phyloP scores from a whole-genome alignment of 2,797 vertebrate species.

The Leucoraja ocellata region DNA sequence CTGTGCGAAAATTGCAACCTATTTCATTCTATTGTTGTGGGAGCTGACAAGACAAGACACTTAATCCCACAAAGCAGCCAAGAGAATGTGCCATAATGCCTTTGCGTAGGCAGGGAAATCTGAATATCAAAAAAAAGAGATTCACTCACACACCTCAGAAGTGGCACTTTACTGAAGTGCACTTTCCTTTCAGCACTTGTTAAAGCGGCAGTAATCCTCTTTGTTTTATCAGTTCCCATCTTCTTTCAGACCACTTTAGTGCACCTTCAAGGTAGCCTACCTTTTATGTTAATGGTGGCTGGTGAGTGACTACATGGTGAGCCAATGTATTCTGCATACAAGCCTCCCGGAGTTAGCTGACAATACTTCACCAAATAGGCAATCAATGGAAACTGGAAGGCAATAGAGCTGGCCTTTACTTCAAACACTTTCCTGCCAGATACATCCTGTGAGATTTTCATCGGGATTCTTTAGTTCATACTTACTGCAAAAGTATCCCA shows the following conservation, averaged over 20 bases:
- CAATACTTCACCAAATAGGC: background rate
- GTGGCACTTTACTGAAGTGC: slow-evolving; percentile 47
- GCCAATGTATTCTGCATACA: background rate
- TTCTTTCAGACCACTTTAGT: slow-evolving; percentile 41
- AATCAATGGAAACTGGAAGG: background rate
- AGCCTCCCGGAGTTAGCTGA: background rate
- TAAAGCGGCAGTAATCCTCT: slow-evolving; percentile 40
- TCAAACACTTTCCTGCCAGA: background rate
- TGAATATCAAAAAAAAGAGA: slow-evolving; percentile 61
- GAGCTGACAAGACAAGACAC: slow-evolving; percentile 72
- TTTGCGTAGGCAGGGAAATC: slow-evolving; percentile 61
- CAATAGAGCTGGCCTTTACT: too few species aligned
- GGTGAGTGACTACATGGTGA: slow-evolving; percentile 3
- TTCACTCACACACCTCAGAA: slow-evolving; percentile 54
- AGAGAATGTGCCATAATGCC: slow-evolving; percentile 71
- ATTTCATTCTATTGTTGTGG: slow-evolving; percentile 72
- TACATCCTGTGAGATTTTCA: background rate
- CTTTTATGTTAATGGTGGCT: slow-evolving; percentile 6
- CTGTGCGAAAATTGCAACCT: slow-evolving; percentile 69
- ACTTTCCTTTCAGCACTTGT: slow-evolving; percentile 34
- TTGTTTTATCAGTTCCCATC: slow-evolving; percentile 38
- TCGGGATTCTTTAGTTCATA: background rate
- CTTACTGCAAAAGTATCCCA: background rate
- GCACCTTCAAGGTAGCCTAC: slow-evolving; percentile 10
- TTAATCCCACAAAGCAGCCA: slow-evolving; percentile 75